phyloP scores from a whole-genome alignment of 1,140 invertebrate species.

The Asbolus verrucosus region DNA sequence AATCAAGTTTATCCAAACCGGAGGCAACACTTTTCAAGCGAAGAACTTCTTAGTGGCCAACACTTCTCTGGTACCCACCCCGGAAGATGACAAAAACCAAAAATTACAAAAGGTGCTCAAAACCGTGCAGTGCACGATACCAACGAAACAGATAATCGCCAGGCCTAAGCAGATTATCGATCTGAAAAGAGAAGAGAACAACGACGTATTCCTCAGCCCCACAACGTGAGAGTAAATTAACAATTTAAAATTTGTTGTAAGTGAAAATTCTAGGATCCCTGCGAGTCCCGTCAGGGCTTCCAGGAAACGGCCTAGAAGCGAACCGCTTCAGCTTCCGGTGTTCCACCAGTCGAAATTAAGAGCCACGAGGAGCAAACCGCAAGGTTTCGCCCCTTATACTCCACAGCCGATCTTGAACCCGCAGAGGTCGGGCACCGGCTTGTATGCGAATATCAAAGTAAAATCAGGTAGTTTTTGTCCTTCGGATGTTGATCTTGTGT shows the following conservation, averaged over 20 bases:
- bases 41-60: slow-evolving; percentile 69
- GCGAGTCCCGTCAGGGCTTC: slow-evolving; percentile 73
- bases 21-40: slow-evolving; percentile 57
- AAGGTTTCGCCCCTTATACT: slow-evolving; percentile 79
- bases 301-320: slow-evolving; percentile 74
- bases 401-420: slow-evolving; percentile 94
- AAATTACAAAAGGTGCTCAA: slow-evolving; percentile 61
- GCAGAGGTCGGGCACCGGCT: slow-evolving; percentile 84
- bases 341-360: slow-evolving; percentile 69
- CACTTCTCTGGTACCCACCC: slow-evolving; percentile 63
- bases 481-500: too few relatives aligned
- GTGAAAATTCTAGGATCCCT: slow-evolving; percentile 67
- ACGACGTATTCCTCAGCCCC: slow-evolving; percentile 83
- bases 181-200: slow-evolving; percentile 71
- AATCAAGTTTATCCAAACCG: slow-evolving; percentile 73
- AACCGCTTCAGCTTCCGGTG: slow-evolving; percentile 70
- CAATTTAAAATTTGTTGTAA: background rate
- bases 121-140: too few relatives aligned
- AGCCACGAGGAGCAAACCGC: slow-evolving; percentile 66
- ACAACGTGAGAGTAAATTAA: slow-evolving; percentile 66
- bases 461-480: too few relatives aligned
- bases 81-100: slow-evolving; percentile 56
- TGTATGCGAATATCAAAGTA: slow-evolving; percentile 71
- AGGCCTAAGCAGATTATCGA: slow-evolving; percentile 62
- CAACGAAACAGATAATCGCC: slow-evolving; percentile 57